Evolutionary conservation across 1,140 invertebrate genomes (phyloP).

Genomic region (Macrobrachium rosenbergii): DNA sequence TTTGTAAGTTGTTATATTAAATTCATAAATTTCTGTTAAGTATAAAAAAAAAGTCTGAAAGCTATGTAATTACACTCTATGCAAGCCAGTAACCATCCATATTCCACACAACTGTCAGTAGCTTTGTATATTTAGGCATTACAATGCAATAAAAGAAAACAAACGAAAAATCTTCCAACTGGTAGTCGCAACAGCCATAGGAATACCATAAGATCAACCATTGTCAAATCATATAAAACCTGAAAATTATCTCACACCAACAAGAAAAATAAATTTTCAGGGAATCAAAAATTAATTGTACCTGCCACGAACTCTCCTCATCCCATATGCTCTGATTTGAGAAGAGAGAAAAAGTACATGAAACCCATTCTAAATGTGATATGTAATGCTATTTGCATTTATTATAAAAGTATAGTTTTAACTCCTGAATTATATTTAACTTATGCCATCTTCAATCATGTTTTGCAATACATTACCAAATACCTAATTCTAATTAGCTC

Average conservation of each 20-base stretch:
- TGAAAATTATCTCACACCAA: slow-evolving; percentile 5
- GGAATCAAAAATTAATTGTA: neutral
- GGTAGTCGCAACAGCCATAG: neutral
- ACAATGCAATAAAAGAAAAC: neutral
- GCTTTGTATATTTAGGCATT: neutral
- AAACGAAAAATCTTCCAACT: neutral
- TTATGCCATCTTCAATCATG: too few species aligned
- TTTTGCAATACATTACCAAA: too few species aligned
- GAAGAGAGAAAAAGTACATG: neutral
- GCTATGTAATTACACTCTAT: too few species aligned
- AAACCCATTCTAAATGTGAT: slow-evolving; percentile 2
- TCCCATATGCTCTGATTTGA: slow-evolving; percentile 46
- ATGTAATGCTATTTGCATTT: neutral
- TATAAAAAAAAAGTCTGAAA: too few species aligned
- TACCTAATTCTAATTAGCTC: too few species aligned
- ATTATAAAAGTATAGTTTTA: too few species aligned
- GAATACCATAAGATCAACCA: neutral
- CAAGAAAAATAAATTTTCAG: slow-evolving; percentile 13
- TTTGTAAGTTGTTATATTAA: too few species aligned
- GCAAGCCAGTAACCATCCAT: slow-evolving; percentile 14
- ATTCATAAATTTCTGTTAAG: too few species aligned
- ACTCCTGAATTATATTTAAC: too few species aligned
- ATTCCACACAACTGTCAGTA: neutral
- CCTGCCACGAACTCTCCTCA: slow-evolving; percentile 45
- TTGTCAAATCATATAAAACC: neutral